Evolutionary conservation across 1,140 invertebrate genomes (phyloP), one percentile per base, ranked within the genome.

Genomic region (Danaus melanippus): DNA sequence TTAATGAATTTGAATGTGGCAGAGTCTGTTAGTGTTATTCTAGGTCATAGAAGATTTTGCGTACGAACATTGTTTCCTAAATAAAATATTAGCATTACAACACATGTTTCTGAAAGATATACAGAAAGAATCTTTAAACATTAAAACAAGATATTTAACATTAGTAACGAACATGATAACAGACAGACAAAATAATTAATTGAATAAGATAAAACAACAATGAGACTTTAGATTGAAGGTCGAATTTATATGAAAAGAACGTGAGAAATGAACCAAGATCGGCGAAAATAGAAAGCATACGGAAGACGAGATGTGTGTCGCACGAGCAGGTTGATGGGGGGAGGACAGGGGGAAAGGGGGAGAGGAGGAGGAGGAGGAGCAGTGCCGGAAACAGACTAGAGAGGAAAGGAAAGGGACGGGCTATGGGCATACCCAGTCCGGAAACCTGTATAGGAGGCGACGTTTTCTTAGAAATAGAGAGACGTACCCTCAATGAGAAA

Each of bases 221-320:
- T 32, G 21, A 1, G 21, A 32, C 21, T 32, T 32, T 32, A 32
- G 21, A 46, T 58, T 53, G 42, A 57, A 57, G 55, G 48, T 48
- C 10, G 42, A 60, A 48, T 56, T 65, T 56, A 56, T 50, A 39
- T 61, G 21, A 32, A 56, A 55, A 53, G 62, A 61, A 53, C 52
- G 58, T 45, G 54, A 44, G 59, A 61, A 64, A 55, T 53, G 48
- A 49, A 41, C 58, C 47, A 65, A 65, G 66, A 77, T 71, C 69
- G 62, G 71, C 76, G 63, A 83, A 81, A 86, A 79, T 86, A 86
- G 80, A 86, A 86, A 86, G 83, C 76, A 84, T 32, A 66, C 71
- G 70, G 74, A 80, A 74, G 69, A 67, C 49, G 63, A 76, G 74
- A 83, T 84, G 75, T 84, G 72, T 86, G 80, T 77, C 80, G 74